These are phyloP conservation scores for Proteles cristata DNA, from an alignment of 2,113 vertebrate genomes.

Conservation along the genomic window DNA sequence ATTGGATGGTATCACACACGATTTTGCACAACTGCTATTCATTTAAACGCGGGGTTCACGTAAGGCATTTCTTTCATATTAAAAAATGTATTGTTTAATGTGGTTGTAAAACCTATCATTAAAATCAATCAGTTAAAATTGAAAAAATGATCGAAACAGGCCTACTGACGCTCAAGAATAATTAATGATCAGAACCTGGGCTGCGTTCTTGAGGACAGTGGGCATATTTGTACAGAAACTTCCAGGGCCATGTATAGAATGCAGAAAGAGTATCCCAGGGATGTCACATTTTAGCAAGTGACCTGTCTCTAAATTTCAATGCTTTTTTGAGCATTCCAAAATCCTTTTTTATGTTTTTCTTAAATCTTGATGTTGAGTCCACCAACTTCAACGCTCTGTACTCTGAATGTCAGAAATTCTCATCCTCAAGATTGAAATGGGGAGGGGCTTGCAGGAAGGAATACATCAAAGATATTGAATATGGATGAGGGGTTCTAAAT, in stretches of 20 bases:
- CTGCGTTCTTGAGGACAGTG: not conserved
- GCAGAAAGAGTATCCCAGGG: fast-evolving
- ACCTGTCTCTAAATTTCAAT: not conserved
- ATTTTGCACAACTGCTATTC: conserved; percentile 67
- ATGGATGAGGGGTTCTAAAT: not conserved
- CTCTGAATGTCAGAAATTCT: not conserved
- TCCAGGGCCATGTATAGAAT: fast-evolving
- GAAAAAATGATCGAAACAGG: conserved; percentile 48
- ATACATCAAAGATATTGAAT: not conserved
- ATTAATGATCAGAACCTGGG: not conserved
- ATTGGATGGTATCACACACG: conserved; percentile 60
- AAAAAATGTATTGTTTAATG: conserved; percentile 68
- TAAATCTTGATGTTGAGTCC: not conserved
- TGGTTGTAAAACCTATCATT: conserved; percentile 51
- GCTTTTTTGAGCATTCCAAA: not conserved
- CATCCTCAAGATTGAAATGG: not conserved
- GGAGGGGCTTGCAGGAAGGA: not conserved
- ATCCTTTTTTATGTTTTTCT: not conserved
- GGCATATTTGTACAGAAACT: not conserved
- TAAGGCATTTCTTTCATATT: conserved; percentile 59
- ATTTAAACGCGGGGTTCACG: conserved; percentile 43
- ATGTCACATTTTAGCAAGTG: too few relatives aligned
- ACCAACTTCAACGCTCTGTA: not conserved
- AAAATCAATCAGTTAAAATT: conserved; percentile 64
- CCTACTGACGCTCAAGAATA: not conserved